phyloP scores from a whole-genome alignment of 2,797 vertebrate species.

The Selene dorsalis region DNA sequence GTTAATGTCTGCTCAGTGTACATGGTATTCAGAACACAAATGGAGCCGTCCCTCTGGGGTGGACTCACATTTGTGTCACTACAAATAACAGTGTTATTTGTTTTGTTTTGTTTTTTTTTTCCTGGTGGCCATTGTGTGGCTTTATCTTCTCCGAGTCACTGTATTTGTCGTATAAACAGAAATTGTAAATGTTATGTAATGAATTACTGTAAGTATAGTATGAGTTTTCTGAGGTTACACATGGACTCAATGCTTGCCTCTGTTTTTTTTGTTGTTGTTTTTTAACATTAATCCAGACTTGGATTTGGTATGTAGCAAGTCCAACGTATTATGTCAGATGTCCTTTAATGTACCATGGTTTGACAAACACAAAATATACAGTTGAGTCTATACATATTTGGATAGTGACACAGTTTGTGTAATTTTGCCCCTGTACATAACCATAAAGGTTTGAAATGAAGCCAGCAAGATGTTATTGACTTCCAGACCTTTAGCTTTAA shows the following conservation, averaged over 20 bases:
- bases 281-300: conserved; percentile 16
- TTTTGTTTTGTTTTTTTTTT: conserved; percentile 9
- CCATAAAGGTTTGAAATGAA: background rate
- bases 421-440: background rate
- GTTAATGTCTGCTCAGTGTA: conserved; percentile 52
- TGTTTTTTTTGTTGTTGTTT: conserved; percentile 1
- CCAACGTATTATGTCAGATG: conserved; percentile 2
- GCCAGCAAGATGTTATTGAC: background rate
- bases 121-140: conserved; percentile 75
- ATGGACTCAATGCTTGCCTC: conserved; percentile 39
- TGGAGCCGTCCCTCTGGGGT: conserved; percentile 32
- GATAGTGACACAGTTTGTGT: background rate
- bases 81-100: conserved; percentile 74
- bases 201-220: conserved; percentile 57
- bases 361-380: conserved; percentile 2
- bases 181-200: conserved; percentile 56
- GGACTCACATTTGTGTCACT: conserved; percentile 61
- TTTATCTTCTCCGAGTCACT: conserved; percentile 50
- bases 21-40: conserved; percentile 49
- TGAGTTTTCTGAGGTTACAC: conserved; percentile 33
- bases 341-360: conserved; percentile 10
- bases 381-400: background rate
- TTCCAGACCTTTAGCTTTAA: too few species aligned
- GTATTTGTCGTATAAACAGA: conserved; percentile 62
- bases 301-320: conserved; percentile 35